phyloP scores from a whole-genome alignment of 1,140 invertebrate species.

The Orius insidiosus region DNA sequence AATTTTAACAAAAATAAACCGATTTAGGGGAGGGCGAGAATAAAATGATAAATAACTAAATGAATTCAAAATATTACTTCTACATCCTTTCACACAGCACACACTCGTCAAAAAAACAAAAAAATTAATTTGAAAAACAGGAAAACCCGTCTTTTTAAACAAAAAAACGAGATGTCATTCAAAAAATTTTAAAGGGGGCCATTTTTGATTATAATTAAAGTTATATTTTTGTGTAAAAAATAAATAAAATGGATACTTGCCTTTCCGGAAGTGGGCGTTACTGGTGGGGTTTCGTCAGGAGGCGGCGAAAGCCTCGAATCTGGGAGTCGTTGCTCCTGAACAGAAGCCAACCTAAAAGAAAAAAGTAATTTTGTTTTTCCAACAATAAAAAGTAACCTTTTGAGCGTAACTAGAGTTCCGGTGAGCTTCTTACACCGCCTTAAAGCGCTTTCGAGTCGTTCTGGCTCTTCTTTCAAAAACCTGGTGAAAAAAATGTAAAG shows the following conservation, averaged over 20 bases:
- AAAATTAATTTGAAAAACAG: constrained; percentile 14
- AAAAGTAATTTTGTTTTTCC: neutral
- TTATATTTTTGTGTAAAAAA: neutral
- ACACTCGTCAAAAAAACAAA: neutral
- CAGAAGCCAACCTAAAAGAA: constrained; percentile 87
- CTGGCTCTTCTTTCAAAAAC: constrained; percentile 89
- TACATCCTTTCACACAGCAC: neutral
- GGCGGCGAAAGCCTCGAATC: constrained; percentile 41
- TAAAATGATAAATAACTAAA: neutral
- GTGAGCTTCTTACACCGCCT: constrained; percentile 90
- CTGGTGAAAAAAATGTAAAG: constrained; percentile 25
- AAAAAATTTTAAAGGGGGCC: neutral
- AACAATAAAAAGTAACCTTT: constrained; percentile 75
- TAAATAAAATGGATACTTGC: constrained; percentile 25
- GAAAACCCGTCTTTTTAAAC: constrained; percentile 12
- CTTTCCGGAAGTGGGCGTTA: constrained; percentile 47
- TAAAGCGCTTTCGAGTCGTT: constrained; percentile 73
- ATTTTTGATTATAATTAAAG: constrained; percentile 6
- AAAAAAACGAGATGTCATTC: constrained; percentile 10
- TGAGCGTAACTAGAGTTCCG: constrained; percentile 86
- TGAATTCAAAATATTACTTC: neutral
- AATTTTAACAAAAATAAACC: too few species aligned
- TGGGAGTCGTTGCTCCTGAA: constrained; percentile 79
- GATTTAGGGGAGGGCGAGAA: too few species aligned
- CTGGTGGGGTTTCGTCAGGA: constrained; percentile 35